Percentiles rank a stretch among this genome's conserved stretches.
phyloP scores from a whole-genome alignment of 2,113 vertebrate genomes.

The Pterocles orientalis region DNA sequence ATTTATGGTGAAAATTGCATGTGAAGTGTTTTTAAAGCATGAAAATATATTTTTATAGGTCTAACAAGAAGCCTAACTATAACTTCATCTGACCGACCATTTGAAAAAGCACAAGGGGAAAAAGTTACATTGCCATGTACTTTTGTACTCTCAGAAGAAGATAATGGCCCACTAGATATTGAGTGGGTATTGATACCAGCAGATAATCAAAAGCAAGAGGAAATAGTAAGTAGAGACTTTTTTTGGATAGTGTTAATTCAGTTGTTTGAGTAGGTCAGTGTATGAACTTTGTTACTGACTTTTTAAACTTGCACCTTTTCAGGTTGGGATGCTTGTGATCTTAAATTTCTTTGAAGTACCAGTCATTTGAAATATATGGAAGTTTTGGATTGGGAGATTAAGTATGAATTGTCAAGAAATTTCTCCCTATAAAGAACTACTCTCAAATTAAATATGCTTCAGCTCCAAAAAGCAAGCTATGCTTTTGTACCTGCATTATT shows the following conservation, averaged over 20 bases:
- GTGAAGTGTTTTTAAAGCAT: background rate
- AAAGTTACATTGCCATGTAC: constrained; percentile 74
- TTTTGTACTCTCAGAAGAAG: constrained; percentile 57
- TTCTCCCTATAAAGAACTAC: background rate
- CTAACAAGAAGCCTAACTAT: constrained; percentile 68
- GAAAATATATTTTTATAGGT: constrained; percentile 56
- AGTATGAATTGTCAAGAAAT: background rate
- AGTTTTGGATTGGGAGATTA: background rate
- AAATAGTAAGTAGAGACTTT: constrained; percentile 72
- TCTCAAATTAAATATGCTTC: background rate
- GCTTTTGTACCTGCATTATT: background rate
- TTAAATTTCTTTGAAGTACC: background rate
- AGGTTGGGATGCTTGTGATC: background rate
- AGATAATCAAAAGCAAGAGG: constrained; percentile 74
- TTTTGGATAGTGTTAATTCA: background rate
- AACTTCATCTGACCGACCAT: constrained; percentile 48
- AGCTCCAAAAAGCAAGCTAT: background rate
- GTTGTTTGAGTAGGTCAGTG: background rate
- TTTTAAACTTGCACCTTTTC: background rate
- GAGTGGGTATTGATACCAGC: constrained; percentile 78
- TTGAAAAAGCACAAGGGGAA: constrained; percentile 80
- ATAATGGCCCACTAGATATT: constrained; percentile 75
- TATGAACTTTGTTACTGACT: background rate
- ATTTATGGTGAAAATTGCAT: background rate
- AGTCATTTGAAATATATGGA: background rate